Evolutionary conservation across 64 coral and sea anemone genomes (phyloP), one percentile per base, ranked within the genome.

Genomic region (Montipora cactus): DNA sequence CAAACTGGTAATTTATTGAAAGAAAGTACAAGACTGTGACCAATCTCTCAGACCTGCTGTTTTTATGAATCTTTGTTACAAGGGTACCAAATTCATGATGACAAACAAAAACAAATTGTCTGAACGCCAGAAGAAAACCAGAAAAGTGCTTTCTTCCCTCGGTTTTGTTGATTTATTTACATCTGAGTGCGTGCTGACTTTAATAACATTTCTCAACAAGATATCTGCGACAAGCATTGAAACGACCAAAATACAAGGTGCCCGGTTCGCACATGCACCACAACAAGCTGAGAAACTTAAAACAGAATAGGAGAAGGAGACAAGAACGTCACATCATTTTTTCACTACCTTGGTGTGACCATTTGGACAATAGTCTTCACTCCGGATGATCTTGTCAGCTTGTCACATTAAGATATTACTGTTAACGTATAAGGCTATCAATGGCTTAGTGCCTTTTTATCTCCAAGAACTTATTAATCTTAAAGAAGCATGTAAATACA

Each of bases 21-120:
- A 25, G 25, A 25, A 25, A 25, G 25, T 25, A 25, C 25, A 25
- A 25, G 25, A 25, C 28, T 37, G 28, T 37, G 28, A 37, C 28
- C 28, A 37, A 37, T 37, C 28, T 37, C 28, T 37, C 28, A 37
- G 28, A 37, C 28, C 28, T 37, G 28, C 28, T 37, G 28, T 37
- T 37, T 37, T 37, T 37, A 37, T 37, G 1, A 37, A 37, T 73
- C 16, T 73, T 73, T 73, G 11, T 73, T 18, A 13, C 11, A 73
- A 20, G 69, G 11, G 0, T 20, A 15, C 69, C 69, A 73, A 73
- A 73, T 73, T 73, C 69, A 73, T 73, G 69, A 73, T 73, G 69
- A 73, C 69, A 57, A 59, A 68, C 46, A 89, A 89, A 77, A 89
- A 59, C 4, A 69, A 69, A 69, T 5, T 69, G 67, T 69, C 67